Percentiles rank a stretch among this genome's conserved stretches.
These are phyloP conservation scores for Anthophora plumipes DNA, from an alignment of 2,888 invertebrate genomes.

Conservation along the genomic window DNA sequence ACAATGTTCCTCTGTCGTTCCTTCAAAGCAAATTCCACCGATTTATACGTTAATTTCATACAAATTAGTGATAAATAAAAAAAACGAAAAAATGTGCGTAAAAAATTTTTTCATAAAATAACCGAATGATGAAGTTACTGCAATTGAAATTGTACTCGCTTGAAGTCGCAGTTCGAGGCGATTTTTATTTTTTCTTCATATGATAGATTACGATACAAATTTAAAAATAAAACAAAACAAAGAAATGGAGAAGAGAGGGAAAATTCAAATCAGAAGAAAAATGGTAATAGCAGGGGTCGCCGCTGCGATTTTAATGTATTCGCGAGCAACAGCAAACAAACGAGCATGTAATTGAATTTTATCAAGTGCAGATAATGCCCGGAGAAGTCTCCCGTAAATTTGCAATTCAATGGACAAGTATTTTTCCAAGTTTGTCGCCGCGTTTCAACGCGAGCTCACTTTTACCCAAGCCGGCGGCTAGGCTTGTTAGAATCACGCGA, in stretches of 20 bases:
- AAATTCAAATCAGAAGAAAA: not conserved
- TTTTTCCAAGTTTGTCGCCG: constrained; percentile 6
- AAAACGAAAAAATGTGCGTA: too few species aligned
- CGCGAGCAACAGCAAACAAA: constrained; percentile 23
- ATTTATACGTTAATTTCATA: too few species aligned
- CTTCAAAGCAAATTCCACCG: too few species aligned
- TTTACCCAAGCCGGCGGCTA: not conserved
- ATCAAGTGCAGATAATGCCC: constrained; percentile 35
- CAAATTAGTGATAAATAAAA: too few species aligned
- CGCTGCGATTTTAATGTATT: constrained; percentile 10
- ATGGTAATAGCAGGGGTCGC: not conserved
- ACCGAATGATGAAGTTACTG: too few species aligned
- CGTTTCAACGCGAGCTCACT: not conserved
- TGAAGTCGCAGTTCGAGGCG: too few species aligned
- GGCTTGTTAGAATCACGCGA: not conserved
- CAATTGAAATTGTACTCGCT: too few species aligned
- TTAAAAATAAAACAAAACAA: not conserved
- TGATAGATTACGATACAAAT: too few species aligned
- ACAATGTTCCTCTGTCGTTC: too few species aligned
- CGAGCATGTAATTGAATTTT: constrained; percentile 40
- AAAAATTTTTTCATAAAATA: too few species aligned
- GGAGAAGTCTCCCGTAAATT: constrained; percentile 18
- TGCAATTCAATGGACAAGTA: constrained; percentile 28
- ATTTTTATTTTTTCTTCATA: too few species aligned
- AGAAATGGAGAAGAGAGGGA: not conserved